Evolutionary conservation across 2,113 vertebrate species (phyloP).

Genomic region (Trematomus loennbergii): DNA sequence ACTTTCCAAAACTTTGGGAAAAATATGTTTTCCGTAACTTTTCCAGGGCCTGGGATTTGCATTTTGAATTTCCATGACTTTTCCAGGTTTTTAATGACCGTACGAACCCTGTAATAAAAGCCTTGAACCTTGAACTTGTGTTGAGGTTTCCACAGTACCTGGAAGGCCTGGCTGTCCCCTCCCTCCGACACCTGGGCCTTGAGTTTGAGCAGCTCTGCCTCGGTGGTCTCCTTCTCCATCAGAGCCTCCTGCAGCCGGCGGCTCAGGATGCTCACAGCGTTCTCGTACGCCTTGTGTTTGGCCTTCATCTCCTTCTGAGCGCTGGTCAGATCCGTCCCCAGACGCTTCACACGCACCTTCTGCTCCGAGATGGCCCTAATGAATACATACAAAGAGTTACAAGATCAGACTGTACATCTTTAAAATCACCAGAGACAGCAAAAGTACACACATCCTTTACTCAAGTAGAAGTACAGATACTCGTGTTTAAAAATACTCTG

Average conservation of each 20-base stretch:
- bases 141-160: slow-evolving; percentile 80
- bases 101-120: no score
- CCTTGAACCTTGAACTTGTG: no score
- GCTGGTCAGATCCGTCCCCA: slow-evolving; percentile 93
- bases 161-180: slow-evolving; percentile 84
- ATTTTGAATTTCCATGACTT: no score
- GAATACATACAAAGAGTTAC: slow-evolving; percentile 10
- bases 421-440: no score
- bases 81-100: no score
- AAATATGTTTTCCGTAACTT: no score
- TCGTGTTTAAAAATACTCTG: no score
- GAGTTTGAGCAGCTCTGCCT: slow-evolving; percentile 90
- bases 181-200: slow-evolving; percentile 86
- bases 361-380: slow-evolving; percentile 94
- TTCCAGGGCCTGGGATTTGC: no score
- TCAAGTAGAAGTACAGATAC: no score
- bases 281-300: slow-evolving; percentile 98
- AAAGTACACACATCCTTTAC: no score
- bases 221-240: slow-evolving; percentile 88
- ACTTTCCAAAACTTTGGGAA: no score
- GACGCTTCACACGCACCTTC: slow-evolving; percentile 93
- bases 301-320: slow-evolving; percentile 97
- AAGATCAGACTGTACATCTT: neutral
- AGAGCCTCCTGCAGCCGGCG: slow-evolving; percentile 94
- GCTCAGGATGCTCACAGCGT: slow-evolving; percentile 94